These are phyloP conservation scores for Kryptolebias marmoratus DNA, from an alignment of 2,113 vertebrate genomes.

Conservation along the genomic window DNA sequence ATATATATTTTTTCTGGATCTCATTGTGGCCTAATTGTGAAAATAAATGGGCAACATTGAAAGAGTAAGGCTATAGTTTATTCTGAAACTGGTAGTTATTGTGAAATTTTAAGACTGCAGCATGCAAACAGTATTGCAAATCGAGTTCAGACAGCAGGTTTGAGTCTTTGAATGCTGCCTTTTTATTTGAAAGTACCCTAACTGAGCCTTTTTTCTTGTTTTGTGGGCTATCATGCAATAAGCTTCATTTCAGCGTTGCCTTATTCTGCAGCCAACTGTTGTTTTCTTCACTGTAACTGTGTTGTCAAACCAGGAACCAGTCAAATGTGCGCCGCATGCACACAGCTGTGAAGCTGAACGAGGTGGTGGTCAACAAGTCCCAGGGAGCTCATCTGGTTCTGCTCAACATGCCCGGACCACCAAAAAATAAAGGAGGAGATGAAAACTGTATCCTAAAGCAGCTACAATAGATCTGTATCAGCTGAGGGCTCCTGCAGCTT, in stretches of 20 bases:
- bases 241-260: not conserved
- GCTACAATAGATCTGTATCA: not conserved
- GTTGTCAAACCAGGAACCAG: conserved; percentile 85
- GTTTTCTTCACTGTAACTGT: not conserved
- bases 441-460: conserved; percentile 95
- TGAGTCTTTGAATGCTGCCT: conserved; percentile 42
- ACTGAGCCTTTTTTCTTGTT: not conserved
- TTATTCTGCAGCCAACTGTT: not conserved
- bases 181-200: conserved; percentile 21
- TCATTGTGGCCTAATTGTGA: not conserved
- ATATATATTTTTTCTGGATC: not conserved
- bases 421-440: conserved; percentile 89
- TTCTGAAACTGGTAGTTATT: not conserved
- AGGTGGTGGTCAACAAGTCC: conserved; percentile 90
- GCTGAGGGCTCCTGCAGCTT: not conserved
- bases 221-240: conserved; percentile 20
- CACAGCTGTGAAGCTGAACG: conserved; percentile 94
- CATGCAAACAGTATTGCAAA: not conserved
- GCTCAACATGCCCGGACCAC: conserved; percentile 97
- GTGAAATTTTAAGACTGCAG: not conserved
- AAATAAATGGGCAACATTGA: conserved; percentile 53
- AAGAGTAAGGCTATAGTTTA: not conserved
- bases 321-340: conserved; percentile 97
- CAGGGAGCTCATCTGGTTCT: conserved; percentile 93
- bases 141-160: not conserved